phyloP scores from a whole-genome alignment of 2,888 invertebrate species.

The Machimus atricapillus region DNA sequence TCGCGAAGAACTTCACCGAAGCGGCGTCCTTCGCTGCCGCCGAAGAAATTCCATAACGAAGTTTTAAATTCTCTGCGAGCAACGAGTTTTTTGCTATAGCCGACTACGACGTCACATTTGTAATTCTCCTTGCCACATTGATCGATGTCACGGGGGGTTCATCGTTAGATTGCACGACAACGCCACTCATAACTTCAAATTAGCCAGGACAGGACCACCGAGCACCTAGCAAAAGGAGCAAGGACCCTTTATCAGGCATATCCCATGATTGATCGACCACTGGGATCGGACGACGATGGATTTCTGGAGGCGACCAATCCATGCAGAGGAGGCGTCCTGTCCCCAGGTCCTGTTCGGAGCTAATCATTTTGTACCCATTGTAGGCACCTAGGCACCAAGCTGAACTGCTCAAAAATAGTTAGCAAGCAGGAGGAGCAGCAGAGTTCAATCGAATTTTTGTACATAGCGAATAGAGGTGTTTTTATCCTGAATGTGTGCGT shows the following conservation, averaged over 20 bases:
- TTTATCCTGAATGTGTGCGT: constrained; percentile 1
- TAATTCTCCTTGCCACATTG: constrained; percentile 29
- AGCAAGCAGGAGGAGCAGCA: background rate
- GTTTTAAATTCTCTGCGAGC: constrained; percentile 47
- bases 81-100: constrained; percentile 14
- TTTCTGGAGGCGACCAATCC: background rate
- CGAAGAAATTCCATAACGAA: constrained; percentile 53
- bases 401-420: background rate
- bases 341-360: background rate
- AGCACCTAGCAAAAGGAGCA: background rate
- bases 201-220: background rate
- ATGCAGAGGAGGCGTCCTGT: background rate
- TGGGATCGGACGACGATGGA: background rate
- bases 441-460: constrained; percentile 35
- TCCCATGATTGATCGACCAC: background rate
- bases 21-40: constrained; percentile 52
- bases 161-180: background rate
- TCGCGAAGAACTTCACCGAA: constrained; percentile 61
- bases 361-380: constrained; percentile 2
- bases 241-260: background rate
- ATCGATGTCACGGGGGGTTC: constrained; percentile 15
- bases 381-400: background rate
- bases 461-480: constrained; percentile 15
- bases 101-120: background rate
- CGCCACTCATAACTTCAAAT: constrained; percentile 5